Evolutionary conservation across 2,888 invertebrate genomes (phyloP).

Genomic region (Actias luna): DNA sequence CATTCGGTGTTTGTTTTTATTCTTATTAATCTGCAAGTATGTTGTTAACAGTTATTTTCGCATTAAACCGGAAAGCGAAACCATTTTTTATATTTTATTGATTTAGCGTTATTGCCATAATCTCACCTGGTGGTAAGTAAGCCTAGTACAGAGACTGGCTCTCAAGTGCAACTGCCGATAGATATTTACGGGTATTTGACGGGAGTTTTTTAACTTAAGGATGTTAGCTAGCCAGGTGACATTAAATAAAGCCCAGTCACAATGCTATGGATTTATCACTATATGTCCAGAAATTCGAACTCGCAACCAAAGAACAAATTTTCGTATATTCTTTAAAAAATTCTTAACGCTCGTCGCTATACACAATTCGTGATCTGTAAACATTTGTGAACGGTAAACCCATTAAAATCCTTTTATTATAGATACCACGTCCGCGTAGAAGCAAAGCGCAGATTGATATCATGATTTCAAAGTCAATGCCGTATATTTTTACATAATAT

Average conservation of each 20-base stretch:
- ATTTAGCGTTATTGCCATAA: no score
- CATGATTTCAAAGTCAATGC: slow-evolving; percentile 4
- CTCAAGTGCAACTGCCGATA: no score
- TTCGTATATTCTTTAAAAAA: background rate
- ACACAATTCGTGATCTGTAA: background rate
- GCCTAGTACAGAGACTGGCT: no score
- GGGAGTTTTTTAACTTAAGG: no score
- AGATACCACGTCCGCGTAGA: background rate
- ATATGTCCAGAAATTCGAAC: no score
- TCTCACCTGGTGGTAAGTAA: no score
- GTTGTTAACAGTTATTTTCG: background rate
- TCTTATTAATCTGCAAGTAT: background rate
- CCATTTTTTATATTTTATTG: no score
- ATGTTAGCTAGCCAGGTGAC: no score
- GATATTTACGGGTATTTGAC: no score
- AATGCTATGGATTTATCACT: no score
- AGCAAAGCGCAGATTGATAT: background rate
- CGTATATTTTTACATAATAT: background rate
- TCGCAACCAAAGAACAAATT: no score
- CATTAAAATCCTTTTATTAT: background rate
- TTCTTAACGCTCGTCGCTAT: background rate
- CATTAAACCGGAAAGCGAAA: background rate
- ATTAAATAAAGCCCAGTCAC: no score
- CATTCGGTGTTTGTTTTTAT: background rate
- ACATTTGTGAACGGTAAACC: background rate